Evolutionary conservation across 2,797 vertebrate species (phyloP), one percentile per base, ranked within the genome.

Genomic region (Urophycis tenuis): DNA sequence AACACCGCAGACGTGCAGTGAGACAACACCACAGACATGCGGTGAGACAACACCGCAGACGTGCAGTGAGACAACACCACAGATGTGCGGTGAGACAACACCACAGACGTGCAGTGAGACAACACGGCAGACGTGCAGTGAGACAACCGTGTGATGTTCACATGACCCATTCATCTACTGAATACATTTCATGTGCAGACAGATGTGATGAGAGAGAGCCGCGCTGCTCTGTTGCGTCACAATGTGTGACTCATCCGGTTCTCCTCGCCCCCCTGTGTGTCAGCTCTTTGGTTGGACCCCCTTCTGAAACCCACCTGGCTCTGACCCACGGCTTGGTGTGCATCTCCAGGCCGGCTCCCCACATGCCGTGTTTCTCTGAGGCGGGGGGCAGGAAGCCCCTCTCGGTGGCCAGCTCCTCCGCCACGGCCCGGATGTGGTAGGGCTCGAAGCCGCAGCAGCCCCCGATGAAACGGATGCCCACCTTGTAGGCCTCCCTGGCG

Each of bases 401-500:
- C 85, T 97, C 95, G 19, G 89, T 87, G 45, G 89, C 91, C 87
- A 95, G 85, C 83, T 97, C 96, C 82, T 97, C 95, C 11, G 95
- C 90, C 80, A 95, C 91, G 0, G 95, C 95, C 85, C 96, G 90
- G 84, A 94, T 87, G 22, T 97, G 96, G 73, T 96, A 97, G 0
- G 95, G 90, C 87, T 97, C 95, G 82, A 95, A 96, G 29, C 96
- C 95, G 80, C 95, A 97, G 90, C 96, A 97, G 74, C 95, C 94
- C 0, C 95, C 95, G 10, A 96, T 96, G 87, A 86, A 96, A 53
- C 92, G 90, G 79, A 96, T 87, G 5, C 95, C 96, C 29, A 92
- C 90, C 1, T 94, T 86, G 83, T 95, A 97, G 67, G 96, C 95
- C 74, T 94, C 93, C 80, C 95, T 92, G 83, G 95, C 92, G 0